Base-by-base conservation (phyloP, 2,888 invertebrate species). In the Protodeltote pygarga region DNA sequence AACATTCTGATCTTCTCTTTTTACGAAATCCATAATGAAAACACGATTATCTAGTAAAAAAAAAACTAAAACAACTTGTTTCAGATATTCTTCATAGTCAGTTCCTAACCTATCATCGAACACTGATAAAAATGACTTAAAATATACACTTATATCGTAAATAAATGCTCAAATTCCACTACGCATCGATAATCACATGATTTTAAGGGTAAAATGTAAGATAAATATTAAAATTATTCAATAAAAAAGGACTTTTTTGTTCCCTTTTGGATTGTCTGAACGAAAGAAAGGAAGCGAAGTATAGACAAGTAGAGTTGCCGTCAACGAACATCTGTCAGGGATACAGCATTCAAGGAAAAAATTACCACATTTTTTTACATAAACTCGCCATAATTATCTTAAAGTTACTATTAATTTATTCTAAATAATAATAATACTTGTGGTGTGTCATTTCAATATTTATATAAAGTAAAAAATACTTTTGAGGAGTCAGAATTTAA, bases 21-120 rank as follows among this genome's bases (percentile, higher is more conserved):
- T 91, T 49, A 91, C 90, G 65, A 83, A 90, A 84, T 91, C 90
- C 91, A 91, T 90, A 41, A 48, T 75, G 41, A 10, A 14, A 42
- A n/a, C 39, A 39, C 44, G 27, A 39, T 1, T 31, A 5, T 3
- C 0, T 17, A 20, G 32, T 11, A 19, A 13, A 64, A 49, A 67
- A 60, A 54, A 51, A 28, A 23, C 25, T 39, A 45, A 57, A 54
- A 65, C 61, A 71, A 55, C 44, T 41, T 27, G 6, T 31, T 46
- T 61, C 11, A 49, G 33, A 61, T 60, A 45, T 59, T 57, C 54
- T 52, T 64, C 70, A 55, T 79, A 79, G 62, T 74, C 51, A 51
- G 69, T 72, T 71, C 63, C 65, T 89, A 89, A 87, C 87, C 88
- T 87, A 81, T 29, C 16, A 40, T 42, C 40, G 4, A 69, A 73